phyloP scores from a whole-genome alignment of 2,797 vertebrate species.

The Falco cherrug region DNA sequence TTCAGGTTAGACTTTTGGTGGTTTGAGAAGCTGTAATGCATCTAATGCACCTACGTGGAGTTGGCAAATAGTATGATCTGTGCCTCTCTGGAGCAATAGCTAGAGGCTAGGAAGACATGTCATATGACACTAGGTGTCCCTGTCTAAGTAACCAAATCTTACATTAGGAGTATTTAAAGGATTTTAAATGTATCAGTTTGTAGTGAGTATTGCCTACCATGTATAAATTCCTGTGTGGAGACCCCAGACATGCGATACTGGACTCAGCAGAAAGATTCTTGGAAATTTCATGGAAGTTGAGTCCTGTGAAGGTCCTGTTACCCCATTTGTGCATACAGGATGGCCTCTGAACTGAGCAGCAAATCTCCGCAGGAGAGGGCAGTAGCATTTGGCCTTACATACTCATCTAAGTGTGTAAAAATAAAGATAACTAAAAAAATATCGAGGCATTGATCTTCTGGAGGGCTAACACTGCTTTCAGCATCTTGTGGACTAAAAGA shows the following conservation, averaged over 20 bases:
- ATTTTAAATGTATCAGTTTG: not conserved
- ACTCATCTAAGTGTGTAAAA: not conserved
- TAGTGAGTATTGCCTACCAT: not conserved
- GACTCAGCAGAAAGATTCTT: not conserved
- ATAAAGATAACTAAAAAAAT: not conserved
- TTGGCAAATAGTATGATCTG: not conserved
- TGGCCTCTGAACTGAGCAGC: not conserved
- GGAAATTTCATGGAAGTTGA: not conserved
- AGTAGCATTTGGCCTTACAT: not conserved
- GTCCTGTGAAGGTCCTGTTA: not conserved
- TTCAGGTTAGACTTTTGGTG: not conserved
- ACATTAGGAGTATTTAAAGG: not conserved
- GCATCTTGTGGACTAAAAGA: not conserved
- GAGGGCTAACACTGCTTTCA: not conserved
- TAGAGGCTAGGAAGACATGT: not conserved
- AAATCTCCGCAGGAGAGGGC: not conserved
- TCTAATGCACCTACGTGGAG: accelerated
- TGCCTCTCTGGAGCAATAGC: not conserved
- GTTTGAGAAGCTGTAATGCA: not conserved
- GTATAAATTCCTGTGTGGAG: not conserved
- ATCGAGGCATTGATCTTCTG: not conserved
- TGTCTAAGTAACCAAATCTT: not conserved
- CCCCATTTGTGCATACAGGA: not conserved
- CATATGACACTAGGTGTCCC: not conserved
- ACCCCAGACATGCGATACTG: accelerated